Percentiles rank a stretch among this genome's conserved stretches.
Conservation (phyloP, 2,113 vertebrate species). For the Potamarius usumacintae region DNA sequence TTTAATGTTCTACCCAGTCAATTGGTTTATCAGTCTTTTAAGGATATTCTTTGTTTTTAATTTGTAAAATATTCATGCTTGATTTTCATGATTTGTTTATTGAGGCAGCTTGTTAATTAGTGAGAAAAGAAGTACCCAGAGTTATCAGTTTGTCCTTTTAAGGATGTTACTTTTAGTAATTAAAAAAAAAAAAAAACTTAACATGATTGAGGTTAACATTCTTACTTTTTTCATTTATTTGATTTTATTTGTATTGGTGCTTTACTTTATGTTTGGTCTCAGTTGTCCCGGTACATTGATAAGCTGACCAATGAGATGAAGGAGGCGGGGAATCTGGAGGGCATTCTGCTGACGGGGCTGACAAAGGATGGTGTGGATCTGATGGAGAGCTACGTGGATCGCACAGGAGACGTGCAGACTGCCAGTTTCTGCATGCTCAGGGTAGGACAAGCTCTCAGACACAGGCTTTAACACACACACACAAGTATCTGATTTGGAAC, state of each 20-base stretch:
- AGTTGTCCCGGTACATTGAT: constrained; percentile 94
- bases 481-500: not conserved
- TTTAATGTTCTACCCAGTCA: too few species aligned
- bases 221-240: not conserved
- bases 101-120: not conserved
- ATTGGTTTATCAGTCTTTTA: too few species aligned
- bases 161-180: not conserved
- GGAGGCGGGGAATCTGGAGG: constrained; percentile 93
- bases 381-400: constrained; percentile 96
- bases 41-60: too few species aligned
- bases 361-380: constrained; percentile 98
- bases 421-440: constrained; percentile 98
- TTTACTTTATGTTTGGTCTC: not conserved
- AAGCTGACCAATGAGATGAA: constrained; percentile 97
- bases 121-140: too few species aligned
- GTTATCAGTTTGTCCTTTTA: not conserved
- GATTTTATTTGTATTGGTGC: not conserved
- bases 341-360: constrained; percentile 91
- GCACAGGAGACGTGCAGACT: constrained; percentile 94
- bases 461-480: not conserved
- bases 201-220: too few species aligned
- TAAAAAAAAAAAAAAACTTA: too few species aligned
- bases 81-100: not conserved
- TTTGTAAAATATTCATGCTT: not conserved
- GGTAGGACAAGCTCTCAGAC: constrained; percentile 65